Evolutionary conservation across 2,888 invertebrate species (phyloP).

Genomic region (Trichogramma evanescens): DNA sequence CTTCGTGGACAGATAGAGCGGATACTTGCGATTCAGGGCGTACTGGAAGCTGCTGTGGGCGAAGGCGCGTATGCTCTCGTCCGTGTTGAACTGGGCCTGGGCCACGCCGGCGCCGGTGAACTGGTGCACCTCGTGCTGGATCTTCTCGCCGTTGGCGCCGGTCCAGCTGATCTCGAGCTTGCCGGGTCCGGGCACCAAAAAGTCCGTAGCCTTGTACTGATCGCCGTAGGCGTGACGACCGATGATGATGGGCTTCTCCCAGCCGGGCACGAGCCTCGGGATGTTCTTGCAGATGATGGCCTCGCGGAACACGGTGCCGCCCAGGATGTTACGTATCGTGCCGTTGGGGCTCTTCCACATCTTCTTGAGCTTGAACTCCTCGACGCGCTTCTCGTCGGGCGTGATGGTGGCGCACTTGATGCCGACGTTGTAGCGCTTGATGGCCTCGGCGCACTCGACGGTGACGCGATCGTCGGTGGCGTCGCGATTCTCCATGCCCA

Average conservation of each 20-base stretch:
- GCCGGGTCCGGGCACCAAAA: constrained; percentile 86
- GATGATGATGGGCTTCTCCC: constrained; percentile 95
- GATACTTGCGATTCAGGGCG: constrained; percentile 77
- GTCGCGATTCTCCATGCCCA: constrained; percentile 93
- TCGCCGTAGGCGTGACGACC: constrained; percentile 98
- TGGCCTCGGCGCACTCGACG: constrained; percentile 91
- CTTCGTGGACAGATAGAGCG: constrained; percentile 91
- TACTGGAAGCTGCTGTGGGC: constrained; percentile 91
- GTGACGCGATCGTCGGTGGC: constrained; percentile 93
- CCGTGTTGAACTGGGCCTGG: constrained; percentile 93
- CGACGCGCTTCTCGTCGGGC: constrained; percentile 92
- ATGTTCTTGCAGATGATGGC: constrained; percentile 89
- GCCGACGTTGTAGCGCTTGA: constrained; percentile 95
- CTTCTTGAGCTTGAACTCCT: constrained; percentile 79
- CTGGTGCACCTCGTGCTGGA: constrained; percentile 72
- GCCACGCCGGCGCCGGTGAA: constrained; percentile 87
- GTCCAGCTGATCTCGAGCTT: constrained; percentile 79
- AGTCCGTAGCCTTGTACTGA: constrained; percentile 96
- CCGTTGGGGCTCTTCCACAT: constrained; percentile 92
- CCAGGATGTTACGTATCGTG: constrained; percentile 80
- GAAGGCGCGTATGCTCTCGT: constrained; percentile 86
- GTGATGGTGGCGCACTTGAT: constrained; percentile 99
- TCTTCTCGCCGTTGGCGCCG: constrained; percentile 58
- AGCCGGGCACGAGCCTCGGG: constrained; percentile 87
- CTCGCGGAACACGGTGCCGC: constrained; percentile 78